A percentile compares a stretch with the other conserved stretches of the same genome.
Evolutionary conservation across 2,888 invertebrate genomes (phyloP).

Genomic region (Silvanus unidentatus): DNA sequence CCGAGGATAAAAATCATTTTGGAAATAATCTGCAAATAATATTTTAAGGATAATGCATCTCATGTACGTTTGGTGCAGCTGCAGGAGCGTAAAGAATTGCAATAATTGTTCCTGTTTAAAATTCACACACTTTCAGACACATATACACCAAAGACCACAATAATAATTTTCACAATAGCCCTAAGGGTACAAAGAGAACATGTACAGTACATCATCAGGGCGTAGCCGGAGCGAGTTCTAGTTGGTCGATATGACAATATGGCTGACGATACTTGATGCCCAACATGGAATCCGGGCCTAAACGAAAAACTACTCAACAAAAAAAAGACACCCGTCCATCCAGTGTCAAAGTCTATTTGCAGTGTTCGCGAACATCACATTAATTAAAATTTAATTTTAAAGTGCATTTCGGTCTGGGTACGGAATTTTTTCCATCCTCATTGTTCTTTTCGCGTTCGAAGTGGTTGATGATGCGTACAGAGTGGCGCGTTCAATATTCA

Average conservation of each 20-base stretch:
- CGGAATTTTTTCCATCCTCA: too few relatives aligned
- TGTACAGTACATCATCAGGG: constrained; percentile 30
- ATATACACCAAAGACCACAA: too few relatives aligned
- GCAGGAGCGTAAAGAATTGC: constrained; percentile 12
- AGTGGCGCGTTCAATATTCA: too few relatives aligned
- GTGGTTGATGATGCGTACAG: too few relatives aligned
- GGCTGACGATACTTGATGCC: constrained; percentile 39
- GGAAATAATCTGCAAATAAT: too few relatives aligned
- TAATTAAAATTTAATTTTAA: too few relatives aligned
- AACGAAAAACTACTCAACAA: constrained; percentile 21
- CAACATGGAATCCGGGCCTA: constrained; percentile 38
- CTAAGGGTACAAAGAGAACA: constrained; percentile 30
- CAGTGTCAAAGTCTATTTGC: constrained; percentile 40
- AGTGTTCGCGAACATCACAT: constrained; percentile 20
- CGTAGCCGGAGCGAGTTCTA: constrained; percentile 39
- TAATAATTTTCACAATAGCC: constrained; percentile 25
- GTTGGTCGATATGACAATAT: constrained; percentile 46
- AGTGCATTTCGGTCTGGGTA: too few relatives aligned
- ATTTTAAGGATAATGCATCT: too few relatives aligned
- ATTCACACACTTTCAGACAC: constrained; percentile 10
- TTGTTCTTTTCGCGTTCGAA: too few relatives aligned
- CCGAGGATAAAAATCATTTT: too few relatives aligned
- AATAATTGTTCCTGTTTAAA: constrained; percentile 17
- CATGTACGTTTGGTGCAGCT: constrained; percentile 14
- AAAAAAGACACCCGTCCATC: constrained; percentile 29